A percentile compares a stretch with the other conserved stretches of the same genome.
phyloP scores from a whole-genome alignment of 2,797 vertebrate species.

The Scyliorhinus canicula region DNA sequence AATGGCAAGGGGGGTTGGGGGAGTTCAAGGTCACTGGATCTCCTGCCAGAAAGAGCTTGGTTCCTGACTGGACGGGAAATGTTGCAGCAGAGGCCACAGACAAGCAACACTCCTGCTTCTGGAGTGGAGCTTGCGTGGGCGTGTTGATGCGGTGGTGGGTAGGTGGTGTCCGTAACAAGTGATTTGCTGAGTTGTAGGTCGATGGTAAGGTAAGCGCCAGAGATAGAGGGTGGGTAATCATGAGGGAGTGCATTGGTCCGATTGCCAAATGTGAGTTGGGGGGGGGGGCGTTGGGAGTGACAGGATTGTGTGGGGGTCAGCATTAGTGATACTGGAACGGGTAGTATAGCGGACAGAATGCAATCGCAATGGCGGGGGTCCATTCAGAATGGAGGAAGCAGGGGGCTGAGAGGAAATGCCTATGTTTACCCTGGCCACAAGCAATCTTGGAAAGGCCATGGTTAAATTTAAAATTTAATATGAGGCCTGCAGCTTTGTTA shows the following conservation, averaged over 20 bases:
- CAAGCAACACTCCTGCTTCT: not conserved
- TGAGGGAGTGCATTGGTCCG: too few species aligned
- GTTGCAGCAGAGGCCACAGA: not conserved
- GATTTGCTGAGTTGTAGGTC: not conserved
- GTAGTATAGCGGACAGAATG: too few species aligned
- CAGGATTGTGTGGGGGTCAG: not conserved
- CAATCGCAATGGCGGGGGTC: too few species aligned
- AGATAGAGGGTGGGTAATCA: too few species aligned
- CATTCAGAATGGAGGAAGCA: not conserved
- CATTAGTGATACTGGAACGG: too few species aligned
- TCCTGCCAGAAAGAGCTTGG: not conserved
- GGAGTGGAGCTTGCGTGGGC: not conserved
- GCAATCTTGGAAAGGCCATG: not conserved
- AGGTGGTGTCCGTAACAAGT: accelerated
- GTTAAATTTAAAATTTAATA: not conserved
- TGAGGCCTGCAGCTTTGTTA: not conserved
- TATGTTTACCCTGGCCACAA: not conserved
- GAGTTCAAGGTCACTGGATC: not conserved
- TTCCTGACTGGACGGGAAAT: not conserved
- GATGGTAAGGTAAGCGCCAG: not conserved
- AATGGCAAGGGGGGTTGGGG: not conserved
- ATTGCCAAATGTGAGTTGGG: too few species aligned
- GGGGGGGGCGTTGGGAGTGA: not conserved
- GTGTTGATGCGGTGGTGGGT: not conserved
- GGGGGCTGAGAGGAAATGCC: not conserved